Percentiles rank a stretch among this genome's conserved stretches.
Conservation (phyloP, 2,113 vertebrate species). For the Cairina moschata region DNA sequence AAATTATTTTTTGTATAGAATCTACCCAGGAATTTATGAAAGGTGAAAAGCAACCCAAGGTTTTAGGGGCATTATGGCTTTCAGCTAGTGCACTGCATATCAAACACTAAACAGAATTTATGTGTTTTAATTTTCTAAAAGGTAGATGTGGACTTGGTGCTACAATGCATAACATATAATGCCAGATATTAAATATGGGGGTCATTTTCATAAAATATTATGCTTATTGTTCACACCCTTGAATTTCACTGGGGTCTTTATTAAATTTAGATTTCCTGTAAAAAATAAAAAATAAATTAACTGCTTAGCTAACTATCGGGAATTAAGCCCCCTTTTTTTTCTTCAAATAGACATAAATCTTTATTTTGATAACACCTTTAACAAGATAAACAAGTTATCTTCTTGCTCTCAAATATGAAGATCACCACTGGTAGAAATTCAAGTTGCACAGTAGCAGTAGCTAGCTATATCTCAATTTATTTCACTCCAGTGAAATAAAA, state of each 20-base stretch:
- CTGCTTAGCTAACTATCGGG: conserved; percentile 60
- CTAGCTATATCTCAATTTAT: neutral
- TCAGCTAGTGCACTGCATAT: conserved; percentile 77
- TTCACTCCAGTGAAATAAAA: neutral
- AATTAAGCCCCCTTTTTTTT: conserved; percentile 12
- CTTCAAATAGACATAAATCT: neutral
- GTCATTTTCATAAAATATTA: conserved; percentile 89
- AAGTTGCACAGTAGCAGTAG: neutral
- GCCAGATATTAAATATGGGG: conserved; percentile 87
- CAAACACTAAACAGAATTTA: conserved; percentile 96
- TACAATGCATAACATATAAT: conserved; percentile 92
- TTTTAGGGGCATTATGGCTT: conserved; percentile 79
- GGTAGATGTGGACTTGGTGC: conserved; percentile 89
- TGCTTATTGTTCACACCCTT: conserved; percentile 80
- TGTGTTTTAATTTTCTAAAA: conserved; percentile 98
- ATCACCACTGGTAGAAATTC: neutral
- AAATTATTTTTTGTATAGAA: conserved; percentile 93
- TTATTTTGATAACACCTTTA: neutral
- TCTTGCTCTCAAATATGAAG: conserved; percentile 4
- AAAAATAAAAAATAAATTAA: conserved; percentile 65
- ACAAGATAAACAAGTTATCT: neutral
- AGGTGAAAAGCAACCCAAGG: conserved; percentile 94
- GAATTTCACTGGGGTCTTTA: conserved; percentile 73
- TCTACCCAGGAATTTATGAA: conserved; percentile 93
- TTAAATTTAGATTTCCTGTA: conserved; percentile 67